These are phyloP conservation scores for Zosterops japonicus DNA, from an alignment of 2,113 vertebrate genomes.

Conservation along the genomic window DNA sequence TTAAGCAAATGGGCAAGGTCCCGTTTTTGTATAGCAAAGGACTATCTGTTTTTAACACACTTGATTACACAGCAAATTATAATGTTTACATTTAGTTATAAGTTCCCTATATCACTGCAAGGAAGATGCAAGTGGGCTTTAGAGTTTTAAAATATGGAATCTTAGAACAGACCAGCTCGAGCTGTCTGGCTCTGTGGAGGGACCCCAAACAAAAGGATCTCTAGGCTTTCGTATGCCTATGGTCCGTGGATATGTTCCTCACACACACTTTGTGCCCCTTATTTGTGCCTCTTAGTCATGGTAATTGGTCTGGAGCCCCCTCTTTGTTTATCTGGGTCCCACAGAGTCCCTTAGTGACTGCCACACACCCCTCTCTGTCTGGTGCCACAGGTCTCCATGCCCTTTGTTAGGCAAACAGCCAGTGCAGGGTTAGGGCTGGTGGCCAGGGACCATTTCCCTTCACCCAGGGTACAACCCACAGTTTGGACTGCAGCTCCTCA, in stretches of 20 bases:
- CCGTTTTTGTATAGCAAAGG: background rate
- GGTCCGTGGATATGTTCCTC: background rate
- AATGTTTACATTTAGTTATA: background rate
- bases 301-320: background rate
- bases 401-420: background rate
- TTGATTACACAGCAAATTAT: background rate
- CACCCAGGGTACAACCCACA: background rate
- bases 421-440: background rate
- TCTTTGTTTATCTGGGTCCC: background rate
- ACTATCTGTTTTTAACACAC: background rate
- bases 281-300: background rate
- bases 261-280: background rate
- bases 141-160: background rate
- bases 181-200: background rate
- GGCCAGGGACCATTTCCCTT: background rate
- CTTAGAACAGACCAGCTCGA: background rate
- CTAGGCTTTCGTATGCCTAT: background rate
- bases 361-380: background rate
- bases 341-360: background rate
- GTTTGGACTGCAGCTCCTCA: background rate
- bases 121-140: background rate
- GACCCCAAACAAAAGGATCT: background rate
- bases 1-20: background rate
- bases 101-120: background rate
- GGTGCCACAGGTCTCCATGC: background rate